These are phyloP conservation scores for Danio tinwini DNA, from an alignment of 2,797 vertebrate species.

Conservation along the genomic window DNA sequence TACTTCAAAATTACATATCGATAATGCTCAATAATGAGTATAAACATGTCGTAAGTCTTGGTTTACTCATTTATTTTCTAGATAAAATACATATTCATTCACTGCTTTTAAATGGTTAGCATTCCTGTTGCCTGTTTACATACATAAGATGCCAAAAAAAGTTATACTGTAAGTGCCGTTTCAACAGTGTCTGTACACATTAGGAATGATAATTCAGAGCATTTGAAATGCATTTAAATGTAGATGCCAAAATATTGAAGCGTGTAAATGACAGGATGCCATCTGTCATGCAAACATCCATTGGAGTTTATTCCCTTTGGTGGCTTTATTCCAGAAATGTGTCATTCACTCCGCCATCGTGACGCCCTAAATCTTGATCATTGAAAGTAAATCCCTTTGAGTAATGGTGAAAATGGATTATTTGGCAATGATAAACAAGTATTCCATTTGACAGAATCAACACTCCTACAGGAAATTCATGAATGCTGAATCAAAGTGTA, in stretches of 20 bases:
- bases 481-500: not conserved
- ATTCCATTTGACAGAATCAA: not conserved
- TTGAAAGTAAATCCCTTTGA: not conserved
- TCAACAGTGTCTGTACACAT: not conserved
- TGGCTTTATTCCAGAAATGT: not conserved
- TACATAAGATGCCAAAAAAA: not conserved
- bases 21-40: not conserved
- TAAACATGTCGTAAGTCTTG: not conserved
- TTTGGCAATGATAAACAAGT: not conserved
- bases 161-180: not conserved
- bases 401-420: not conserved
- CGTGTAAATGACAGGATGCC: not conserved
- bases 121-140: not conserved
- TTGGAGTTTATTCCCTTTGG: not conserved
- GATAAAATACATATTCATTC: not conserved
- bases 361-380: too few species aligned
- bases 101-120: slow-evolving; percentile 8
- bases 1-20: not conserved
- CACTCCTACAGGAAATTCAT: not conserved
- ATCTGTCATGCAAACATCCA: slow-evolving; percentile 4
- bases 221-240: not conserved
- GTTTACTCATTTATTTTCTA: not conserved
- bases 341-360: too few species aligned
- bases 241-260: not conserved
- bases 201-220: not conserved